Conservation (phyloP, 64 coral and sea anemone genomes). For the Stichodactyla helianthus region DNA sequence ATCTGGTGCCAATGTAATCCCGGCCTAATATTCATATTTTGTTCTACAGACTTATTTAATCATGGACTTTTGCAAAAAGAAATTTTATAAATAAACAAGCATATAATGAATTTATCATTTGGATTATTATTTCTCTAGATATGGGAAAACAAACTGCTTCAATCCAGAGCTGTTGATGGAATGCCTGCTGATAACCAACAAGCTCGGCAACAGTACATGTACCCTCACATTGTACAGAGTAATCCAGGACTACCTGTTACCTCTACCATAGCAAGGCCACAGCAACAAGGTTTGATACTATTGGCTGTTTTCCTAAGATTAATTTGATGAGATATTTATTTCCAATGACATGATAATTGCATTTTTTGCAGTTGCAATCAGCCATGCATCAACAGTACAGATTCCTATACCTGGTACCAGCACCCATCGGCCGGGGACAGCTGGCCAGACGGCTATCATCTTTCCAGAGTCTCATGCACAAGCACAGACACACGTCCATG, state of each 20-base stretch:
- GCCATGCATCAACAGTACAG: conserved; percentile 15
- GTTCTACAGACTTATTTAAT: too few species aligned
- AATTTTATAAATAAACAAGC: too few species aligned
- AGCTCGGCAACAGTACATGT: conserved; percentile 37
- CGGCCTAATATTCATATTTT: too few species aligned
- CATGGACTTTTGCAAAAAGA: too few species aligned
- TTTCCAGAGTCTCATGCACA: conserved; percentile 61
- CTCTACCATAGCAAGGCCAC: neutral
- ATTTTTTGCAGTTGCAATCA: conserved; percentile 4
- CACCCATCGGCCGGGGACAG: conserved; percentile 59
- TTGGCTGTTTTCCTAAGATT: too few species aligned
- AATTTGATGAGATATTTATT: neutral
- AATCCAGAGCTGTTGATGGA: conserved; percentile 76
- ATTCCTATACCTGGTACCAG: conserved; percentile 50
- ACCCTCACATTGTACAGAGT: conserved; percentile 48
- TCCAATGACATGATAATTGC: neutral
- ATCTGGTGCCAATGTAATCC: too few species aligned
- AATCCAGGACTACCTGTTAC: conserved; percentile 22
- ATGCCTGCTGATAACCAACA: conserved; percentile 63
- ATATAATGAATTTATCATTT: too few species aligned
- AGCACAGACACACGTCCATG: conserved; percentile 59
- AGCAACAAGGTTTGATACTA: conserved; percentile 3
- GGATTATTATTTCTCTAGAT: conserved; percentile 40
- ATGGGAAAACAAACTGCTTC: conserved; percentile 91
- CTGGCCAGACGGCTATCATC: conserved; percentile 81